A percentile compares a stretch with the other conserved stretches of the same genome.
Evolutionary conservation across 2,888 invertebrate genomes (phyloP).

Genomic region (Stenodema calcarata): DNA sequence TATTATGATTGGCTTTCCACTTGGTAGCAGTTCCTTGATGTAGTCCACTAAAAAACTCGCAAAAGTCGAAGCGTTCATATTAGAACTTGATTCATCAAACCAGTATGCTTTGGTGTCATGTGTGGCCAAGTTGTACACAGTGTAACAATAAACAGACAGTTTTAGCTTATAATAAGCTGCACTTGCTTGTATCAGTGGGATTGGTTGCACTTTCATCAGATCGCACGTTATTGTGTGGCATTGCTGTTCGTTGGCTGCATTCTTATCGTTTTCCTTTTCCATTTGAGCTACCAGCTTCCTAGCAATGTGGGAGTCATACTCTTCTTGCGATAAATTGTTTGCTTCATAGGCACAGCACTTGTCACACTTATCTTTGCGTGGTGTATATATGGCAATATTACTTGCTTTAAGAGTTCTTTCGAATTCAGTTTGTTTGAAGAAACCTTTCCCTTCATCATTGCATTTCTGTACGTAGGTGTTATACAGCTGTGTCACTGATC

Average conservation of each 20-base stretch:
- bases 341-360: conserved; percentile 1
- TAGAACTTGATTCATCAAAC: neutral
- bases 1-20: neutral
- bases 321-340: neutral
- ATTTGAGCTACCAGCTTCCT: neutral
- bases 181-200: conserved; percentile 14
- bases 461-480: neutral
- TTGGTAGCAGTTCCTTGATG: neutral
- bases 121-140: conserved; percentile 2
- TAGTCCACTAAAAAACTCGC: conserved; percentile 3
- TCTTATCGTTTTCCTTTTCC: conserved; percentile 37
- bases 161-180: conserved; percentile 16
- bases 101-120: neutral
- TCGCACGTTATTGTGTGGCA: conserved; percentile 31
- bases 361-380: conserved; percentile 39
- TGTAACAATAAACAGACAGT: neutral
- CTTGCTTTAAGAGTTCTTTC: neutral
- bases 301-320: neutral
- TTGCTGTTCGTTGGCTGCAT: neutral
- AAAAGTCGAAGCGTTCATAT: conserved; percentile 3
- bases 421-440: conserved; percentile 7
- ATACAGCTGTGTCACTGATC: neutral
- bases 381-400: neutral
- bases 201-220: conserved; percentile 32
- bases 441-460: neutral